These are phyloP conservation scores for Pangasianodon hypophthalmus DNA, from an alignment of 2,113 vertebrate species.

Conservation along the genomic window DNA sequence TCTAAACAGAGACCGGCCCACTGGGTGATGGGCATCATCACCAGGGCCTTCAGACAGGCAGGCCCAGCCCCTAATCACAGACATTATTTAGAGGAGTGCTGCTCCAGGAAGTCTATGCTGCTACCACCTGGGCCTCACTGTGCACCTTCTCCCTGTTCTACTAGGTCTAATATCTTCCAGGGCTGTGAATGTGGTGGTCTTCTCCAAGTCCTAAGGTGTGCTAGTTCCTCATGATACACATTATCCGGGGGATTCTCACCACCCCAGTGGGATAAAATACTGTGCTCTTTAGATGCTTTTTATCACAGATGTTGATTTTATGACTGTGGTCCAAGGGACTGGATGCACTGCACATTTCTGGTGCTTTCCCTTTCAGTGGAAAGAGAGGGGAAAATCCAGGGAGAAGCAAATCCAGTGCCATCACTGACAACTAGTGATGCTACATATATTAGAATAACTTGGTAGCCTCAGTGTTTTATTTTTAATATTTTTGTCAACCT, in stretches of 20 bases:
- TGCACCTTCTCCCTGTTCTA: neutral
- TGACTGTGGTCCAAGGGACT: neutral
- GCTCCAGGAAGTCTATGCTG: too few species aligned
- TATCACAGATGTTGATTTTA: neutral
- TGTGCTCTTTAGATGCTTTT: neutral
- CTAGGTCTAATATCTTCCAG: neutral
- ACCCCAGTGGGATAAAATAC: neutral
- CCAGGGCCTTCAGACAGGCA: too few species aligned
- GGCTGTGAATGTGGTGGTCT: neutral
- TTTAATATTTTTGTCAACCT: neutral
- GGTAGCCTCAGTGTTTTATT: neutral
- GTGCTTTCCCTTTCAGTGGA: conserved; percentile 6
- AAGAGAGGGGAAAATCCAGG: neutral
- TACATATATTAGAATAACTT: neutral
- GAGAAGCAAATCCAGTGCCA: neutral
- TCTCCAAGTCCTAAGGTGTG: neutral
- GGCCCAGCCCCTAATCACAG: too few species aligned
- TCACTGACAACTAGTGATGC: neutral
- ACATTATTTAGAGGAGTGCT: too few species aligned
- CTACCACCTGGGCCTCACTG: too few species aligned
- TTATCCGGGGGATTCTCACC: neutral
- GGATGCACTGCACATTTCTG: neutral
- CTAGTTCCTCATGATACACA: neutral
- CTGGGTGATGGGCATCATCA: too few species aligned
- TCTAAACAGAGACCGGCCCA: too few species aligned